Evolutionary conservation across 2,888 invertebrate species (phyloP).

Genomic region (Scaptomyza reducta): DNA sequence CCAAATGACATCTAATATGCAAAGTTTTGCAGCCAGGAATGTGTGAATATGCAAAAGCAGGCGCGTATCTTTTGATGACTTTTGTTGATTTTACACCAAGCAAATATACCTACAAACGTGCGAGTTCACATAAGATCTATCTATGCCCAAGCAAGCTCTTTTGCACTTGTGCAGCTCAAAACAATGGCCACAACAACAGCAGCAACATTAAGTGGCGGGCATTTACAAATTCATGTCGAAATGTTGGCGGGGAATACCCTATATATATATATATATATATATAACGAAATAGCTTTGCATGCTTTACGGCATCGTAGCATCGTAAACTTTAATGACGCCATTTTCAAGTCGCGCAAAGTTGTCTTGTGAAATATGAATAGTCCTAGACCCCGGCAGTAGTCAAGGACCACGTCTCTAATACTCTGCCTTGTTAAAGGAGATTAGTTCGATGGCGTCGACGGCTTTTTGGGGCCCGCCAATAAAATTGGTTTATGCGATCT

Average conservation of each 20-base stretch:
- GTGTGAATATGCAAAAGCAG: conserved; percentile 26
- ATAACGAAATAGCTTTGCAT: conserved; percentile 75
- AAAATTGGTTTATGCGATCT: conserved; percentile 73
- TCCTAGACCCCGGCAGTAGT: conserved; percentile 45
- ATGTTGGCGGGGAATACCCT: conserved; percentile 73
- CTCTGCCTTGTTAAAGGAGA: conserved; percentile 74
- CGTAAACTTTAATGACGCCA: conserved; percentile 81
- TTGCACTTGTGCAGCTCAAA: conserved; percentile 44
- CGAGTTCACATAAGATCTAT: conserved; percentile 54
- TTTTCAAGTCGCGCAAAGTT: conserved; percentile 75
- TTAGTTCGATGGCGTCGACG: conserved; percentile 69
- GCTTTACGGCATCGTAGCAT: conserved; percentile 65
- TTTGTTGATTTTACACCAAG: conserved; percentile 76
- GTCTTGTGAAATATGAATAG: conserved; percentile 80
- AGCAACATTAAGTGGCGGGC: conserved; percentile 47
- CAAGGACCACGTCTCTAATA: conserved; percentile 48
- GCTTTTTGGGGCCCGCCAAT: conserved; percentile 55
- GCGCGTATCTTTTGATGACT: conserved; percentile 80
- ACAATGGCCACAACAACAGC: conserved; percentile 51
- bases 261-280: no score
- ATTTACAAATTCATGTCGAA: conserved; percentile 66
- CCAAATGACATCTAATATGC: conserved; percentile 82
- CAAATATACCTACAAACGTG: conserved; percentile 18
- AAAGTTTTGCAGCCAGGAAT: conserved; percentile 70
- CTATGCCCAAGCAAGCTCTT: conserved; percentile 37